Base-by-base conservation (phyloP, 2,113 vertebrate species). In the Nesoenas mayeri region DNA sequence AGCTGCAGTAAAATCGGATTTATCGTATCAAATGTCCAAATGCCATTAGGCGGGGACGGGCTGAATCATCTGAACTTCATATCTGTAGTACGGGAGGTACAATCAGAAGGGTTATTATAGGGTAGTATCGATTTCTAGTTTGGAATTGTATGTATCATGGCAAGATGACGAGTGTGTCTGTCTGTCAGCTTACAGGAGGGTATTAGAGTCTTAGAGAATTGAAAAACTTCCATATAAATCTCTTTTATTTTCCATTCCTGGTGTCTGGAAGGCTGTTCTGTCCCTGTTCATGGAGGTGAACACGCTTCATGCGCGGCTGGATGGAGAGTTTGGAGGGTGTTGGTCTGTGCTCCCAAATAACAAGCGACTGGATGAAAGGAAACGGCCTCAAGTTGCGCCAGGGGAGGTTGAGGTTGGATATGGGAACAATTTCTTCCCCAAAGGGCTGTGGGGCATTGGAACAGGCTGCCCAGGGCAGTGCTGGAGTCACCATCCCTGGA, bases 201-300 rank as follows among this genome's bases (percentile, higher is more conserved):
- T 34, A 19, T 12, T n/a, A 7, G 42, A 13, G 13, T 18, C 77
- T n/a, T 9, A 15, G 36, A 47, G 16, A 71, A 38, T 0, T 5
- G 20, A 18, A 58, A 78, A 72, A 48, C 18, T 42, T 60, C 25
- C 12, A 1, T 5, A 22, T 13, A 50, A 73, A 54, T 48, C 4
- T 15, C 12, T 53, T 50, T 50, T 64, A 26, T 54, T n/a, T 34
- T 5, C 14, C 57, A 69, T 65, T 12, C 21, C 0, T 29, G 0
- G 0, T 12, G 18, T 47, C 51, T 28, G 64, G 50, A 29, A 40
- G 64, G 66, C 42, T 51, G 50, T 26, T 69, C 40, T 10, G 65
- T 17, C 38, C 31, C 25, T 12, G 38, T 12, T 18, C 8, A 5
- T 16, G 40, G 38, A 77, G 29, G 32, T 5, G 10, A 24, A 32